phyloP scores from a whole-genome alignment of 1,140 invertebrate genomes.

The Metopolophium dirhodum region DNA sequence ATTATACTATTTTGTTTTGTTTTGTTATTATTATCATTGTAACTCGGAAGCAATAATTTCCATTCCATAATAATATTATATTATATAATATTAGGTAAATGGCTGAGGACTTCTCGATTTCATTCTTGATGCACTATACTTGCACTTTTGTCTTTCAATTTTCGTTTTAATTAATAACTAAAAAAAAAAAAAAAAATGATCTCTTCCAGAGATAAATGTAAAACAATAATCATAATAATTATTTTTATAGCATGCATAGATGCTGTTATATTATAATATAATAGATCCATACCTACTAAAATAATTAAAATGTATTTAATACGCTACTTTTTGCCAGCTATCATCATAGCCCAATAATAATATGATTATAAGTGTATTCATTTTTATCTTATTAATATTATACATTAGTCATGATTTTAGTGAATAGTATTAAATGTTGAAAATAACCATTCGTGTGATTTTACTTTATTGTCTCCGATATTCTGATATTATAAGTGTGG shows the following conservation, averaged over 20 bases:
- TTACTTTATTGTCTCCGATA: background rate
- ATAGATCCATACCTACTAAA: background rate
- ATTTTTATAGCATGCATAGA: background rate
- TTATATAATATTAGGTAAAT: background rate
- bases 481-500: background rate
- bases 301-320: background rate
- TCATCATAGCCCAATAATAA: background rate
- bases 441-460: background rate
- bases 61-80: conserved; percentile 28
- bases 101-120: conserved; percentile 20
- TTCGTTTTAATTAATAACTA: background rate
- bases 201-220: conserved; percentile 13
- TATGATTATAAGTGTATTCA: background rate
- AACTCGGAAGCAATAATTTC: conserved; percentile 29
- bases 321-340: background rate
- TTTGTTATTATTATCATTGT: conserved; percentile 7
- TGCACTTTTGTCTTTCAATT: conserved; percentile 45
- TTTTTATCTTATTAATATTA: background rate
- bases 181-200: background rate
- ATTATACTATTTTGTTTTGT: background rate
- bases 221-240: background rate
- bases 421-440: background rate
- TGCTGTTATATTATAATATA: background rate
- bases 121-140: conserved; percentile 30
- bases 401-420: background rate